Percentiles rank a stretch among this genome's conserved stretches.
These are phyloP conservation scores for Littorina saxatilis DNA, from an alignment of 1,140 invertebrate species.

Conservation along the genomic window DNA sequence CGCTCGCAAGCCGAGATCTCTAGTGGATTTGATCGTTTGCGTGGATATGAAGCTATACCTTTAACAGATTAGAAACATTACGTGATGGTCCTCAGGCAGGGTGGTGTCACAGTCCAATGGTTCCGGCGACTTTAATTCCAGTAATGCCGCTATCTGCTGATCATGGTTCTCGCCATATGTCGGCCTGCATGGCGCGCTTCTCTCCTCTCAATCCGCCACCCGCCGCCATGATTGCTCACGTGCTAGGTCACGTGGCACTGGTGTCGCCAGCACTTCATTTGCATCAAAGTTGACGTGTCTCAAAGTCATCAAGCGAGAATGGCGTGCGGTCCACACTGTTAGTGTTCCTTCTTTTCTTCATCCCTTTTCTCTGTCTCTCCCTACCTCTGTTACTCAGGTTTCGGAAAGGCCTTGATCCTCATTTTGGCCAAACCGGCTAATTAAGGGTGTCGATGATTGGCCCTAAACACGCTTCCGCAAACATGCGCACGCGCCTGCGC, in stretches of 20 bases:
- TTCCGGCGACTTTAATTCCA: slow-evolving; percentile 4
- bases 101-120: background rate
- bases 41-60: too few species aligned
- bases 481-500: background rate
- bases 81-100: too few species aligned
- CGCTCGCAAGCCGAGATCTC: too few species aligned
- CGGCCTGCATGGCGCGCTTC: background rate
- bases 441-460: slow-evolving; percentile 11
- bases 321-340: background rate
- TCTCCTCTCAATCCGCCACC: background rate
- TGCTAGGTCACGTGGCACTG: slow-evolving; percentile 23
- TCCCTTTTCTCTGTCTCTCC: background rate
- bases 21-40: too few species aligned
- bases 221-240: background rate
- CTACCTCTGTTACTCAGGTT: too few species aligned
- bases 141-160: background rate
- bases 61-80: too few species aligned
- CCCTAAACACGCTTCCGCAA: background rate
- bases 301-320: background rate
- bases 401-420: too few species aligned
- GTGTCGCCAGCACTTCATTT: slow-evolving; percentile 16
- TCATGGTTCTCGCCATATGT: slow-evolving; percentile 20
- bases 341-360: background rate
- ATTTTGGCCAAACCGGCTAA: background rate
- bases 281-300: background rate